Evolutionary conservation across 2,888 invertebrate genomes (phyloP).

Genomic region (Danaus chrysippus): DNA sequence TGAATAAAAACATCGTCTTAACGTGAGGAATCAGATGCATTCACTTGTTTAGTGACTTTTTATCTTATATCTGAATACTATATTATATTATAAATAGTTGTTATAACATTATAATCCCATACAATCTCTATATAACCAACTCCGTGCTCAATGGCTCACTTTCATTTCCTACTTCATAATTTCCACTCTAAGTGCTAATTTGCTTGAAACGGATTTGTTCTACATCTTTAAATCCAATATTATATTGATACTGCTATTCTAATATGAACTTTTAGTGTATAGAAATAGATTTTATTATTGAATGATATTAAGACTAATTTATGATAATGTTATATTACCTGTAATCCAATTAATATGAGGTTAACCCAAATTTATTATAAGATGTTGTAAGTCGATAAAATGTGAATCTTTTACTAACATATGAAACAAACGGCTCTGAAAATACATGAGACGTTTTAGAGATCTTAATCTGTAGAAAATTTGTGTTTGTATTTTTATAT

Average conservation of each 20-base stretch:
- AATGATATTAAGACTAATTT: constrained; percentile 17
- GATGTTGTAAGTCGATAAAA: too few species aligned
- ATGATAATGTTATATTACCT: constrained; percentile 22
- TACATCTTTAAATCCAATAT: constrained; percentile 35
- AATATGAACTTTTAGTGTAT: constrained; percentile 6
- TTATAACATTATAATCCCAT: background rate
- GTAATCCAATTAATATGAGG: constrained; percentile 9
- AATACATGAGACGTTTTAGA: too few species aligned
- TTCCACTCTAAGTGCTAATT: constrained; percentile 44
- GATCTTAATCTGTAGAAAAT: too few species aligned
- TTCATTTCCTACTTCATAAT: constrained; percentile 65
- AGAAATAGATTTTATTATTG: background rate
- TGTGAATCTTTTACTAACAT: too few species aligned
- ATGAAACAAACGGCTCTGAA: too few species aligned
- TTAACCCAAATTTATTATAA: constrained; percentile 1
- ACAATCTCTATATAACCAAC: constrained; percentile 16
- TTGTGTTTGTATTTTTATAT: too few species aligned
- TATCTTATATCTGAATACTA: too few species aligned
- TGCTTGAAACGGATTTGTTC: constrained; percentile 43
- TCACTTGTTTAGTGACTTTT: too few species aligned
- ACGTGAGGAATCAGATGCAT: too few species aligned
- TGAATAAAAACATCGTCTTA: too few species aligned
- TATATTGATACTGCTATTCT: constrained; percentile 10
- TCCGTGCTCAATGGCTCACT: constrained; percentile 49
- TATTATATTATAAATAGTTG: too few species aligned